Evolutionary conservation across 2,888 invertebrate species (phyloP), one percentile per base, ranked within the genome.

Genomic region (Harpalus rubripes): DNA sequence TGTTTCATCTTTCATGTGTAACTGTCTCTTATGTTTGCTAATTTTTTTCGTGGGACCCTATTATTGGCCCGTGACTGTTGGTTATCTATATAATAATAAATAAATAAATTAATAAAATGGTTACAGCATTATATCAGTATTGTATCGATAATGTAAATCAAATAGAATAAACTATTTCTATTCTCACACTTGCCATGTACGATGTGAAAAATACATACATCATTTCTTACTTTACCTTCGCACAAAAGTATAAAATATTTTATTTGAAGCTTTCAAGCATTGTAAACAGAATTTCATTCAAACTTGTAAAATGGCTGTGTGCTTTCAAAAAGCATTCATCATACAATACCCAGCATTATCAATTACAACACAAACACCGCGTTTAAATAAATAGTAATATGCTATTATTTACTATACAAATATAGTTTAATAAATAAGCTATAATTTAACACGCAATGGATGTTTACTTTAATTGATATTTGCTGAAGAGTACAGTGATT

Each of bases 241-340:
- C 18, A 63, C 26, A 22, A 63, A 63, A 63, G 63, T 63, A 26
- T 63, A 63, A 63, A 63, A 63, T 63, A 63, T 63, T 63, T 63
- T 63, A 63, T 63, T 63, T 18, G 22, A 63, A 63, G 63, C 63
- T 22, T 63, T 63, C 22, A 26, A 26, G 18, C 7, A 0, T 63
- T 63, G 26, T 63, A 26, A 18, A 63, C 63, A 63, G 63, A 63
- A 63, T 63, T 68, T 52, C 44, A 52, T 52, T 52, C 44, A 52
- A 32, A 52, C 44, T 52, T 52, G 44, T 52, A 8, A 52, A 12
- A 52, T 52, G 44, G 44, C 10, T 52, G 44, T 12, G 2, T 52
- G 44, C 44, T 52, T 52, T 52, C 44, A 52, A 52, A 52, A 8
- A 52, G 44, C 44, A 52, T 52, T 52, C 44, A 6, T 52, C 44